Conservation (phyloP, 2,113 vertebrate species). For the Ardeotis arabs region DNA sequence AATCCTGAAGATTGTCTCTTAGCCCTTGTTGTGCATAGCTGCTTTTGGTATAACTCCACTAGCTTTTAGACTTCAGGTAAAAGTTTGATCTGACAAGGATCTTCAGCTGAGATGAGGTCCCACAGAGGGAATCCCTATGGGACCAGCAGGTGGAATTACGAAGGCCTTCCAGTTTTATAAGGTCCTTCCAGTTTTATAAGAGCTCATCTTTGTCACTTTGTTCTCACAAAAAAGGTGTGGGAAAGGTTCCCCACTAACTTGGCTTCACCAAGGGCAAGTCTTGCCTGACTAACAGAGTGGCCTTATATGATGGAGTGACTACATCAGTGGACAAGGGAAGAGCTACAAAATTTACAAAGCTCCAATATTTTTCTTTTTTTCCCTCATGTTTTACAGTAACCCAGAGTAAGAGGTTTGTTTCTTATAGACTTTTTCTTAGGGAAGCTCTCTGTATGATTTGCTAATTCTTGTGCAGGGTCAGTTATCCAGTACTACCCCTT, state of each 20-base stretch:
- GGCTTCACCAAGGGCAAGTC: background rate
- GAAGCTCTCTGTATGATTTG: background rate
- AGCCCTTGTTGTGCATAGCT: background rate
- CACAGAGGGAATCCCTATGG: background rate
- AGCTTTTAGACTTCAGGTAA: background rate
- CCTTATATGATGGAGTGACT: background rate
- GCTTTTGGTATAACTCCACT: background rate
- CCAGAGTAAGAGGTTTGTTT: background rate
- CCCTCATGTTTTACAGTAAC: background rate
- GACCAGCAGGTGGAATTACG: background rate
- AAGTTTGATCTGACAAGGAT: background rate
- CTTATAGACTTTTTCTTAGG: background rate
- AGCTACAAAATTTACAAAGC: background rate
- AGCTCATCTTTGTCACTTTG: background rate
- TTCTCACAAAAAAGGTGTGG: background rate
- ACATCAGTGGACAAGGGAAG: background rate
- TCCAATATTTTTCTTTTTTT: background rate
- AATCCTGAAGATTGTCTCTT: background rate
- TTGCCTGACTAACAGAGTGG: background rate
- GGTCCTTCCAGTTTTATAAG: background rate
- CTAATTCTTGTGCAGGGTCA: background rate
- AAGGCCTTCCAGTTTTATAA: background rate
- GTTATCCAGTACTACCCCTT: background rate
- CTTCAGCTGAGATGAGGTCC: background rate
- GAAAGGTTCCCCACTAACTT: background rate